Percentiles rank a stretch among this genome's conserved stretches.
phyloP scores from a whole-genome alignment of 2,797 vertebrate species.

The Salmo trutta region DNA sequence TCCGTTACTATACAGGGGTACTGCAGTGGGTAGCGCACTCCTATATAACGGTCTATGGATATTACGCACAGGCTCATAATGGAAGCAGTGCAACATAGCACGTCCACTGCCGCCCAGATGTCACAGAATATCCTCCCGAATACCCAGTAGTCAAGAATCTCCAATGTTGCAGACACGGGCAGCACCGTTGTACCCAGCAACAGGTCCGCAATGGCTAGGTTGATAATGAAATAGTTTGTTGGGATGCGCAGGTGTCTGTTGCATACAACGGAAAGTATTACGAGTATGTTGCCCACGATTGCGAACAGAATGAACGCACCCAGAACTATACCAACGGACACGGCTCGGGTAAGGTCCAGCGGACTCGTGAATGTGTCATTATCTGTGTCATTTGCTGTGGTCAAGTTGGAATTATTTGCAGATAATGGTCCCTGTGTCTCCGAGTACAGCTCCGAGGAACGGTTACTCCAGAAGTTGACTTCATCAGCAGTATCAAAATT shows the following conservation, averaged over 20 bases:
- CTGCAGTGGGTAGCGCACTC: conserved; percentile 89
- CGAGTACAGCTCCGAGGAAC: conserved; percentile 66
- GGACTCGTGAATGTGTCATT: conserved; percentile 64
- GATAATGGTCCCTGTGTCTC: conserved; percentile 41
- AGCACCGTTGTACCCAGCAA: conserved; percentile 90
- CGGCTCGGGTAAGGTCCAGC: conserved; percentile 82
- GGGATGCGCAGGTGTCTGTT: conserved; percentile 91
- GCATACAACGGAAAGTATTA: conserved; percentile 92
- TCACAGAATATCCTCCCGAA: conserved; percentile 94
- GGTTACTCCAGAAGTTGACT: conserved; percentile 73
- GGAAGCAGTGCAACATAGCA: conserved; percentile 94
- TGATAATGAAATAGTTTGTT: conserved; percentile 95
- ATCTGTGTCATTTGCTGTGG: conserved; percentile 34
- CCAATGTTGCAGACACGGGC: conserved; percentile 89
- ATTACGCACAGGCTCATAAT: conserved; percentile 94
- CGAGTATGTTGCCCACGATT: conserved; percentile 91
- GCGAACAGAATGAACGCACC: conserved; percentile 91
- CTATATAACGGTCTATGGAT: conserved; percentile 94
- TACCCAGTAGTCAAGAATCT: conserved; percentile 89
- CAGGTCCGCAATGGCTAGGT: conserved; percentile 92
- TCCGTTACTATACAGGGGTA: conserved; percentile 90
- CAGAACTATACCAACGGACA: conserved; percentile 87
- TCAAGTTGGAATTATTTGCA: conserved; percentile 72
- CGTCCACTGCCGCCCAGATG: conserved; percentile 94
- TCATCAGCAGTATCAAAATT: conserved; percentile 70